A percentile compares a stretch with the other conserved stretches of the same genome.
Evolutionary conservation across 2,797 vertebrate genomes (phyloP).

Genomic region (Acipenser ruthenus): DNA sequence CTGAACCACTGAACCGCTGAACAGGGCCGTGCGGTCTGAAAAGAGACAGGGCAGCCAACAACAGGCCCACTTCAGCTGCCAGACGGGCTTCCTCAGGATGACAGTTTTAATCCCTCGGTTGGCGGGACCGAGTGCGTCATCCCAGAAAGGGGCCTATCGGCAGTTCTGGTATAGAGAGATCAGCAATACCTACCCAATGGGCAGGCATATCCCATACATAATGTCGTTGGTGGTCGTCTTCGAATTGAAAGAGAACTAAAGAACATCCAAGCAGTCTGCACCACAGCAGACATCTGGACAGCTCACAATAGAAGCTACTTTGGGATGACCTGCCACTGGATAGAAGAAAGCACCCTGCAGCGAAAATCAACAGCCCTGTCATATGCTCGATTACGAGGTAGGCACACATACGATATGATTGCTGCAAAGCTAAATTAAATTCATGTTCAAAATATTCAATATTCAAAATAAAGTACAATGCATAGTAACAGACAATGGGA

Average conservation of each 20-base stretch:
- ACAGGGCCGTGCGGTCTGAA: too few species aligned
- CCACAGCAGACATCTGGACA: constrained; percentile 59
- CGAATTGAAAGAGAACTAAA: constrained; percentile 25
- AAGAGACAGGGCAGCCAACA: too few species aligned
- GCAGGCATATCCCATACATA: too few species aligned
- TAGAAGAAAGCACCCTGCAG: constrained; percentile 45
- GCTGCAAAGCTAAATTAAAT: constrained; percentile 52
- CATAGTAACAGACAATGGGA: constrained; percentile 55
- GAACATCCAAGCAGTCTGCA: constrained; percentile 51
- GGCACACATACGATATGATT: constrained; percentile 44
- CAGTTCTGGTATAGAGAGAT: too few species aligned
- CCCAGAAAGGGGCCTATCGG: too few species aligned
- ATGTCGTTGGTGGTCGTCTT: too few species aligned
- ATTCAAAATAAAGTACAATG: constrained; percentile 58
- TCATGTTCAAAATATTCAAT: constrained; percentile 40
- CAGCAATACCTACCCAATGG: too few species aligned
- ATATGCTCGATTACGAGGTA: constrained; percentile 44
- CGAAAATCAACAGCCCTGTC: constrained; percentile 55
- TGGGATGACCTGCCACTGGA: constrained; percentile 66
- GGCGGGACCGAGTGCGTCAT: too few species aligned
- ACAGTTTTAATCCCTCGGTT: too few species aligned
- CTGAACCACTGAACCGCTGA: too few species aligned
- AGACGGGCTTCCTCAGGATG: too few species aligned
- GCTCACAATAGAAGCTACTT: constrained; percentile 53
- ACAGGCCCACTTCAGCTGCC: too few species aligned